These are phyloP conservation scores for Benitochromis conjunctus DNA, from an alignment of 2,113 vertebrate species.

Conservation along the genomic window DNA sequence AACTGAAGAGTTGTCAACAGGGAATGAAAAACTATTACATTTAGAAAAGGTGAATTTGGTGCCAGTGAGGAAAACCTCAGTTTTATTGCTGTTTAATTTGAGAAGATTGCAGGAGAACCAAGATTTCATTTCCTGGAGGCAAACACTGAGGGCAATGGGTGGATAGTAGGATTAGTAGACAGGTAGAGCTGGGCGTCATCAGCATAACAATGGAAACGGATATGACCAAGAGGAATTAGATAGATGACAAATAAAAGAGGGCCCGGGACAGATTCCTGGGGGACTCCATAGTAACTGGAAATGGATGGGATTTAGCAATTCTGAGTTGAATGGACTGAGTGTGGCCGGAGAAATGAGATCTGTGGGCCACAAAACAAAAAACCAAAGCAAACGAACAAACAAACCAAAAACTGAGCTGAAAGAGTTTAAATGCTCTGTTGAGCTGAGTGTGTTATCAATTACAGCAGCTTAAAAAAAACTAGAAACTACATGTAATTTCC, in stretches of 20 bases:
- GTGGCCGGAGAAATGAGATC: background rate
- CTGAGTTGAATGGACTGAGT: background rate
- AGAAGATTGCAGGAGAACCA: background rate
- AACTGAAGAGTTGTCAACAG: background rate
- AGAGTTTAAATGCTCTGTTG: background rate
- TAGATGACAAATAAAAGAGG: background rate
- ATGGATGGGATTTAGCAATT: background rate
- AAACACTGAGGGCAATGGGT: background rate
- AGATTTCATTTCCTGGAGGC: background rate
- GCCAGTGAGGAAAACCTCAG: background rate
- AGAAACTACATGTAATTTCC: background rate
- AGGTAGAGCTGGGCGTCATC: background rate
- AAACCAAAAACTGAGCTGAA: background rate
- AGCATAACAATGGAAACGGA: background rate
- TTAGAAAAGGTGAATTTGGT: background rate
- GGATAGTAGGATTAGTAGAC: background rate
- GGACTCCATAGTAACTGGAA: background rate
- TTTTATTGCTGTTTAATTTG: background rate
- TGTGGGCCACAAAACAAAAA: background rate
- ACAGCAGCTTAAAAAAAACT: background rate
- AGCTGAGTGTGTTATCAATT: background rate
- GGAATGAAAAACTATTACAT: background rate
- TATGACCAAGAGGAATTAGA: background rate
- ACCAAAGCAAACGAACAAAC: background rate
- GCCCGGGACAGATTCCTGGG: background rate